Evolutionary conservation across 2,113 vertebrate species (phyloP).

Genomic region (Azemiops feae): DNA sequence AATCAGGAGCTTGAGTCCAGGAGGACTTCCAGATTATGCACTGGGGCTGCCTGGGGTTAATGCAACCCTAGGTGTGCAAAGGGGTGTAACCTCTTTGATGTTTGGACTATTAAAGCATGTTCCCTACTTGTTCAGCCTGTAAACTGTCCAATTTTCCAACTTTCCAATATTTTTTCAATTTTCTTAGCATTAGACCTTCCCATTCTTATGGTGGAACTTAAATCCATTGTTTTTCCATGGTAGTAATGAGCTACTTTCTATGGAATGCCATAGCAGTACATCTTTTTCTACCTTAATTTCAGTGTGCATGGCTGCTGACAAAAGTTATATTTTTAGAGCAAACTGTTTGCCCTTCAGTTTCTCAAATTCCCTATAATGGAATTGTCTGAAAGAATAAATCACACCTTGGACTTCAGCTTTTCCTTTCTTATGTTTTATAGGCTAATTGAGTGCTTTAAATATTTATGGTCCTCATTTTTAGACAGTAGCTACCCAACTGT

Average conservation of each 20-base stretch:
- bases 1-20: background rate
- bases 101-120: background rate
- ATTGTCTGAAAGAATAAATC: conserved; percentile 19
- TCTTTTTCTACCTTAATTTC: background rate
- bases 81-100: background rate
- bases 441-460: conserved; percentile 19
- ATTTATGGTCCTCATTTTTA: conserved; percentile 31
- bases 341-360: conserved; percentile 9
- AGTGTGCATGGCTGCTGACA: background rate
- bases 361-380: conserved; percentile 10
- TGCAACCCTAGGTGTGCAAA: background rate
- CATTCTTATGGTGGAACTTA: background rate
- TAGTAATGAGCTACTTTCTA: background rate
- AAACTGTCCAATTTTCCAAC: background rate
- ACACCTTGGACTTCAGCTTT: background rate
- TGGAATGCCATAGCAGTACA: background rate
- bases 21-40: background rate
- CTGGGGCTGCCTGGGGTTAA: background rate
- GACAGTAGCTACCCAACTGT: conserved; percentile 20
- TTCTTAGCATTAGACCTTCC: background rate
- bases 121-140: background rate
- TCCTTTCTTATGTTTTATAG: conserved; percentile 15
- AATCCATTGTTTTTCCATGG: background rate
- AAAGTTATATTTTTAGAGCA: conserved; percentile 15
- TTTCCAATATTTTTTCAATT: background rate